These are phyloP conservation scores for Diploptera punctata DNA, from an alignment of 2,888 invertebrate genomes.

Conservation along the genomic window DNA sequence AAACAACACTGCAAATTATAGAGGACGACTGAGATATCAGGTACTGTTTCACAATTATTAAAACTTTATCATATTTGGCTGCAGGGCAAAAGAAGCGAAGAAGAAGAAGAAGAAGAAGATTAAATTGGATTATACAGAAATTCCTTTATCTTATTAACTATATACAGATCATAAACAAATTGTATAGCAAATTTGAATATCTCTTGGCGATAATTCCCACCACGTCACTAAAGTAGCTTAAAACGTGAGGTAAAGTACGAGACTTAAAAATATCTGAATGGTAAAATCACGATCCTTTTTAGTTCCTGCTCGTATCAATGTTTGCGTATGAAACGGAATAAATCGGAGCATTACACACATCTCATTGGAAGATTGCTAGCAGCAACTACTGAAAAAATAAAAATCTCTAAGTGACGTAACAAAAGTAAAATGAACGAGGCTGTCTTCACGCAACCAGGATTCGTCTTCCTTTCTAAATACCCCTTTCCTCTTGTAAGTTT, in stretches of 20 bases:
- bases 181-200: too few species aligned
- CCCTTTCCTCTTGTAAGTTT: not conserved
- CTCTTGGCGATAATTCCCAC: too few species aligned
- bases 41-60: too few species aligned
- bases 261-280: not conserved
- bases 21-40: too few species aligned
- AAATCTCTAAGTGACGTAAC: slow-evolving; percentile 16
- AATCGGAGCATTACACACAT: slow-evolving; percentile 19
- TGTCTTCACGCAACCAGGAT: slow-evolving; percentile 12
- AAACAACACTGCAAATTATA: too few species aligned
- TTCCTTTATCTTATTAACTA: too few species aligned
- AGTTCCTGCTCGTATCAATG: slow-evolving; percentile 8
- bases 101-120: too few species aligned
- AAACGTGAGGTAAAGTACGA: not conserved
- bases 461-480: slow-evolving; percentile 12
- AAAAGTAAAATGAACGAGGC: slow-evolving; percentile 6
- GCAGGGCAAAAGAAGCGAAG: too few species aligned
- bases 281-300: not conserved
- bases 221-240: not conserved
- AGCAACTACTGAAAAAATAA: not conserved
- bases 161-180: too few species aligned
- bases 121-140: too few species aligned
- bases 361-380: not conserved
- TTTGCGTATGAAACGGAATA: slow-evolving; percentile 3
- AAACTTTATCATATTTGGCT: too few species aligned